Evolutionary conservation across 2,797 vertebrate genomes (phyloP), one percentile per base, ranked within the genome.

Genomic region (Parauchenoglanis ngamensis): DNA sequence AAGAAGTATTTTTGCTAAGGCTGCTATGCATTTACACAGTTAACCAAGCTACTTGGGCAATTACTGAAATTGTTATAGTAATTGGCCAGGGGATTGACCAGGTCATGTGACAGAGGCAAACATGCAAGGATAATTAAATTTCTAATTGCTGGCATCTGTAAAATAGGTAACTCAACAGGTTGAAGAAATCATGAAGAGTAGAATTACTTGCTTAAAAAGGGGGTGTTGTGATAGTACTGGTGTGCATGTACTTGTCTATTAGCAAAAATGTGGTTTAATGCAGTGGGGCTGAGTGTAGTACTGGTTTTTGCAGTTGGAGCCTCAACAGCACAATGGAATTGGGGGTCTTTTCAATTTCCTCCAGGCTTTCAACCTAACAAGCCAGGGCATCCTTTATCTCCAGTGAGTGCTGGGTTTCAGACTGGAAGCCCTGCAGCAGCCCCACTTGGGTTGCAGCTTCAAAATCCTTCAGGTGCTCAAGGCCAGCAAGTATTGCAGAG

Each of bases 401-500:
- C 25, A 72, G 6, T 10, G 1, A 72, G 2, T 57, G 12, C 52
- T 84, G 65, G 49, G 0, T 25, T 40, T 7, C 46, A 72, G 25
- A 0, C 21, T 84, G 49, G n/a, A 25, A 31, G 19, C 0, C 15
- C 31, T 84, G 67, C 1, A 15, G 1, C 6, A 73, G 52, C 67
- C 21, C 31, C 56, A 75, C 15, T 59, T 46, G 25, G 35, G 5
- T 8, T 49, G 10, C 52, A 25, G 40, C 57, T 76, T 54, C 56
- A 31, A 2, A 35, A 6, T 21, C 70, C 56, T 84, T 31, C 63
- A 17, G 40, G 0, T 70, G 13, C 17, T 68, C 19, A 19, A 2
- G 0, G 15, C 25, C 84, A 87, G 28, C 87, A 90, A 44, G 21
- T 56, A 12, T 4, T 88, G 4, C 67, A 84, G 35, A 67, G 44